Conservation (phyloP, 2,797 vertebrate species). For the Gypaetus barbatus region DNA sequence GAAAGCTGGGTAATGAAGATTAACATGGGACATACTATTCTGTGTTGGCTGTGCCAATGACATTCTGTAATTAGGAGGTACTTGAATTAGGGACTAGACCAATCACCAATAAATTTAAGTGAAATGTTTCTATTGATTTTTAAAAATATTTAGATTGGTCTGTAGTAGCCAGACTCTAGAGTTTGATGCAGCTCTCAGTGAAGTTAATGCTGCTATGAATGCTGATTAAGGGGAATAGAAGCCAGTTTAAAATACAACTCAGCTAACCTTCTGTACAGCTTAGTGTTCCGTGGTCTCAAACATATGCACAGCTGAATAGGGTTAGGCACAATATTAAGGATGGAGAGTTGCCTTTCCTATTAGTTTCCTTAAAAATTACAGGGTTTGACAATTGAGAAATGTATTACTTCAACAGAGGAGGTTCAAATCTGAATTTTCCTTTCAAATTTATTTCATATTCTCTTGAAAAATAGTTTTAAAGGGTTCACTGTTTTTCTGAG, state of each 20-base stretch:
- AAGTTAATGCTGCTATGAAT: not conserved
- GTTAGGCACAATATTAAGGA: not conserved
- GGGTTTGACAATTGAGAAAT: not conserved
- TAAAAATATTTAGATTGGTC: not conserved
- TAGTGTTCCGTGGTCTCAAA: not conserved
- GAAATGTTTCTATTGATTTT: not conserved
- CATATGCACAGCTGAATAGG: not conserved
- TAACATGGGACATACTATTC: not conserved
- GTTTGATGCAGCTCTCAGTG: not conserved
- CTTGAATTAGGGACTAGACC: not conserved
- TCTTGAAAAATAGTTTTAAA: not conserved
- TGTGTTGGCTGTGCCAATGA: not conserved
- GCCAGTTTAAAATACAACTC: not conserved
- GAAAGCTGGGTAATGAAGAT: not conserved
- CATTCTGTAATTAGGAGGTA: not conserved
- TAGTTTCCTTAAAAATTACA: not conserved
- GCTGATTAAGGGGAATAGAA: not conserved
- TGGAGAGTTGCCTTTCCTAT: not conserved
- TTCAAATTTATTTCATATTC: not conserved
- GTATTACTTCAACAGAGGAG: not conserved
- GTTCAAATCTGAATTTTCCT: not conserved
- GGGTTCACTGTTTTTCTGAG: not conserved
- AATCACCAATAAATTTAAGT: not conserved
- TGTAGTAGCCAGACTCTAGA: not conserved
- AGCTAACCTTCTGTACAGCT: not conserved